These are phyloP conservation scores for Cryptus viduatorius DNA, from an alignment of 2,888 invertebrate species.

Conservation along the genomic window DNA sequence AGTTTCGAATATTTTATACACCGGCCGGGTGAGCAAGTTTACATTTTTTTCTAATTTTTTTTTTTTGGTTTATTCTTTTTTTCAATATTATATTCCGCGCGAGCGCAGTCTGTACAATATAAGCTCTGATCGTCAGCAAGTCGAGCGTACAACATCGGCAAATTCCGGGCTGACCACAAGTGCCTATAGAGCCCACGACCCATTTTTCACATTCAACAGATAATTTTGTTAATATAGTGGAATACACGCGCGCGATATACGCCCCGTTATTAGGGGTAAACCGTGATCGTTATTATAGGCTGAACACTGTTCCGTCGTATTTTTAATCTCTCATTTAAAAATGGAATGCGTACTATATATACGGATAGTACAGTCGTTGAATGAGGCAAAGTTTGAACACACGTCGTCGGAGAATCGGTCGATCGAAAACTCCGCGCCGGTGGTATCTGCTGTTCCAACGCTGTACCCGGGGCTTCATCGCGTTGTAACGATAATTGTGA, in stretches of 20 bases:
- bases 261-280: background rate
- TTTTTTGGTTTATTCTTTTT: background rate
- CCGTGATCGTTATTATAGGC: slow-evolving; percentile 27
- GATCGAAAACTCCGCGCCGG: slow-evolving; percentile 37
- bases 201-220: slow-evolving; percentile 22
- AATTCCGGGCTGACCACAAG: slow-evolving; percentile 37
- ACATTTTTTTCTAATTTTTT: background rate
- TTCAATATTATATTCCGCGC: slow-evolving; percentile 15
- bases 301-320: slow-evolving; percentile 7
- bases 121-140: slow-evolving; percentile 10
- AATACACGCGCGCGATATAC: background rate
- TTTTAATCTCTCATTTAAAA: background rate
- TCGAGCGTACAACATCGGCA: slow-evolving; percentile 31
- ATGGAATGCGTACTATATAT: background rate
- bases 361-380: background rate
- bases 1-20: slow-evolving; percentile 39
- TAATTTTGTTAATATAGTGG: slow-evolving; percentile 21
- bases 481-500: slow-evolving; percentile 63
- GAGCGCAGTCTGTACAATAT: slow-evolving; percentile 11
- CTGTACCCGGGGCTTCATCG: background rate
- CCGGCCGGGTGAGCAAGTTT: background rate
- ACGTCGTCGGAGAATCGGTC: slow-evolving; percentile 47
- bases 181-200: background rate
- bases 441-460: background rate
- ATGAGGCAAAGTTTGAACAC: slow-evolving; percentile 49